Evolutionary conservation across 2,797 vertebrate genomes (phyloP).

Genomic region (Chelonia mydas): DNA sequence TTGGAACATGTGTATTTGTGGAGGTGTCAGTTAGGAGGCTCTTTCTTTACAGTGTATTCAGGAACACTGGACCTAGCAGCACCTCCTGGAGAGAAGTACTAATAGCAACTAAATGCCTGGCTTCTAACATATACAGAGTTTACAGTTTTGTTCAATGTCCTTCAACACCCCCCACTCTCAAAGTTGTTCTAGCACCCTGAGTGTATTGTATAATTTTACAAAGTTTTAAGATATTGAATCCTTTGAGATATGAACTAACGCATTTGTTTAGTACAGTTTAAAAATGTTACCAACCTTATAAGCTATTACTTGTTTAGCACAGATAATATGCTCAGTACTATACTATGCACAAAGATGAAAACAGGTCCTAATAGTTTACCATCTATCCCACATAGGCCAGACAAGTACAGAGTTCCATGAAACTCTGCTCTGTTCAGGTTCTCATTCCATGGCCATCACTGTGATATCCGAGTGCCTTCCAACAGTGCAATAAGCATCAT

Average conservation of each 20-base stretch:
- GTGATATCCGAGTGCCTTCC: background rate
- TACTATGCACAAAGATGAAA: background rate
- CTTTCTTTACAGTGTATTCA: background rate
- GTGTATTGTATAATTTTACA: background rate
- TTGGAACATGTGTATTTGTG: background rate
- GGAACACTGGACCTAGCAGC: background rate
- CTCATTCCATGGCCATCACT: background rate
- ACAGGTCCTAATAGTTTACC: background rate
- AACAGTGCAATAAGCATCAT: background rate
- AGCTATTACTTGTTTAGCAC: background rate
- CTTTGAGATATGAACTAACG: background rate
- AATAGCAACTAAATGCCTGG: background rate
- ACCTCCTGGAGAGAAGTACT: background rate
- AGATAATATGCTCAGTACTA: background rate
- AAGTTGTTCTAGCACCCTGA: background rate
- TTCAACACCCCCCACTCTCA: background rate
- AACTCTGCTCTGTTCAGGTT: background rate
- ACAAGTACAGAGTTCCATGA: background rate
- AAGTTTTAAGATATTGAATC: background rate
- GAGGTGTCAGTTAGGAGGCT: background rate
- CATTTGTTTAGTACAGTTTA: background rate
- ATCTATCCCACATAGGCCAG: background rate
- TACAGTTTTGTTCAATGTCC: background rate
- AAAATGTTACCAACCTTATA: background rate
- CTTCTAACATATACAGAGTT: background rate